These are phyloP conservation scores for Plagiodera versicolora DNA, from an alignment of 2,888 invertebrate species.

Conservation along the genomic window DNA sequence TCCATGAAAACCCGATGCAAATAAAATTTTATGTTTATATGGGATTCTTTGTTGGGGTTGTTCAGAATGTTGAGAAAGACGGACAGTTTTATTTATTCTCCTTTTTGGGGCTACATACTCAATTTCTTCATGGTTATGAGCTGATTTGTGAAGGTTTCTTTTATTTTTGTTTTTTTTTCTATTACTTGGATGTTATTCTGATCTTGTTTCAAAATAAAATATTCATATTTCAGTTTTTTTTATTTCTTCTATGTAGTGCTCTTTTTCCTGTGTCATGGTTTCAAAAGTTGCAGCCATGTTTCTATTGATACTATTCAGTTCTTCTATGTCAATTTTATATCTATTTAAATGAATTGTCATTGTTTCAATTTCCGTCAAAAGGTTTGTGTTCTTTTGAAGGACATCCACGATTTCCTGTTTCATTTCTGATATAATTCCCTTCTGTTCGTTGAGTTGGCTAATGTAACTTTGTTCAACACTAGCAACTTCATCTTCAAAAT, in stretches of 20 bases:
- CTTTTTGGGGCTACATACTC: background rate
- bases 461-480: background rate
- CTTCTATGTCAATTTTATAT: background rate
- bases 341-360: background rate
- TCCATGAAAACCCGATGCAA: slow-evolving; percentile 4
- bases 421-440: background rate
- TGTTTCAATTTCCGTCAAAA: background rate
- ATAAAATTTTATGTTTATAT: slow-evolving; percentile 3
- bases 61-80: too few relatives aligned
- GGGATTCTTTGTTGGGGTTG: background rate
- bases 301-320: slow-evolving; percentile 1
- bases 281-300: background rate
- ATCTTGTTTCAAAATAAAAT: background rate
- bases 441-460: background rate
- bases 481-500: slow-evolving; percentile 1
- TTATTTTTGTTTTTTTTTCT: background rate
- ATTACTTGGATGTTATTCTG: background rate
- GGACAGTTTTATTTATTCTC: background rate
- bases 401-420: background rate
- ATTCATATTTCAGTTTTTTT: slow-evolving; percentile 1
- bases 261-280: background rate
- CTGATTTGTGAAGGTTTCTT: background rate
- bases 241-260: background rate
- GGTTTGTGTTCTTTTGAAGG: background rate
- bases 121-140: background rate